Conservation (phyloP, 2,113 vertebrate species). For the Parus major region DNA sequence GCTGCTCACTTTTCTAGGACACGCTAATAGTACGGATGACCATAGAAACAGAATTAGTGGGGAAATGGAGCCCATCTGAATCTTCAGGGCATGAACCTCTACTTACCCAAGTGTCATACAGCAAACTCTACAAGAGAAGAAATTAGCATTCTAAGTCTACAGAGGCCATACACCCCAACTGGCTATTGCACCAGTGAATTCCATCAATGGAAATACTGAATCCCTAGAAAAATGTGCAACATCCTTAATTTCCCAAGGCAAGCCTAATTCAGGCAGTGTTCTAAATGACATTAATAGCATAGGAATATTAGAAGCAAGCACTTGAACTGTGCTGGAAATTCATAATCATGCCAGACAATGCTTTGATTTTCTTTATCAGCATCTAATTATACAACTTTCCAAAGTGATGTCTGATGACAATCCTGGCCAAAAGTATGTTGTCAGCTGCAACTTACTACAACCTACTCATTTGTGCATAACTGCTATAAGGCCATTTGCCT, state of each 20-base stretch:
- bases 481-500: background rate
- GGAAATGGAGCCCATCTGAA: rapidly evolving
- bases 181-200: background rate
- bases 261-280: background rate
- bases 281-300: background rate
- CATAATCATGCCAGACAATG: background rate
- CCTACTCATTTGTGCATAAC: background rate
- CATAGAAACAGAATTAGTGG: background rate
- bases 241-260: background rate
- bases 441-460: background rate
- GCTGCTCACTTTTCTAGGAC: background rate
- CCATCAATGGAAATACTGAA: background rate
- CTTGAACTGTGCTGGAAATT: background rate
- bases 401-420: background rate
- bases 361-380: background rate
- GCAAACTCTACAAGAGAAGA: background rate
- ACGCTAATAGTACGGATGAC: background rate
- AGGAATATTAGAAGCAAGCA: background rate
- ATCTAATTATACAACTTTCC: background rate
- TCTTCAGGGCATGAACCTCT: background rate
- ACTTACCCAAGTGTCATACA: background rate
- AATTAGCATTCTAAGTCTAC: background rate
- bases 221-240: background rate
- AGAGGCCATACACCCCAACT: background rate
- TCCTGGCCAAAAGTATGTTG: background rate